Evolutionary conservation across 2,113 vertebrate genomes (phyloP).

Genomic region (Microtus montanus): DNA sequence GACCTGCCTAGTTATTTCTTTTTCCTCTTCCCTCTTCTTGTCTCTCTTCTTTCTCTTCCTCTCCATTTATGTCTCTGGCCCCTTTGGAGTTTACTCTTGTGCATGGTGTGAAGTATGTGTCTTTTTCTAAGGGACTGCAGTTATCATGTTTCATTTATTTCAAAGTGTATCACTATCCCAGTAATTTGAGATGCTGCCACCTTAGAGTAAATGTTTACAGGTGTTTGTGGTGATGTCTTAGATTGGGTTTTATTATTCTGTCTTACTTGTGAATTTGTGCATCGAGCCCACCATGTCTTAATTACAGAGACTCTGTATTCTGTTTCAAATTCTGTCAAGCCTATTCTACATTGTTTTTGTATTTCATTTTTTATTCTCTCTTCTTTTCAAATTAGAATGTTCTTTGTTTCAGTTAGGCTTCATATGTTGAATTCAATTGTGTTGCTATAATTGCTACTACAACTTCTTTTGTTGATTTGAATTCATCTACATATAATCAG

Average conservation of each 20-base stretch:
- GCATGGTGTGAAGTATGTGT: fast-evolving
- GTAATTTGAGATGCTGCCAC: background rate
- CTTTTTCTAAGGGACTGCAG: background rate
- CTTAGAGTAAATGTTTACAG: background rate
- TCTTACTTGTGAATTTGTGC: background rate
- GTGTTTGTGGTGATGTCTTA: background rate
- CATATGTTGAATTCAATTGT: background rate
- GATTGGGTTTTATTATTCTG: background rate
- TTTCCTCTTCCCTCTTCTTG: fast-evolving
- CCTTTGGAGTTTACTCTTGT: background rate
- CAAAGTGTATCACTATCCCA: background rate
- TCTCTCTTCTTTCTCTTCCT: background rate
- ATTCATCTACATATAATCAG: background rate
- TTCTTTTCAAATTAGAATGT: background rate
- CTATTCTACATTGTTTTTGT: background rate
- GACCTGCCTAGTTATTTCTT: background rate
- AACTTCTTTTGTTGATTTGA: background rate
- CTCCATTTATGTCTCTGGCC: background rate
- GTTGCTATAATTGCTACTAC: background rate
- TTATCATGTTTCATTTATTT: background rate
- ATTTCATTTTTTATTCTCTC: background rate
- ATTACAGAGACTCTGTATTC: fast-evolving
- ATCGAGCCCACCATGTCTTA: background rate
- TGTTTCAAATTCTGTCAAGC: background rate
- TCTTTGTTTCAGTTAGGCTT: background rate